phyloP scores from a whole-genome alignment of 2,888 invertebrate genomes.

The Dinocampus coccinellae region DNA sequence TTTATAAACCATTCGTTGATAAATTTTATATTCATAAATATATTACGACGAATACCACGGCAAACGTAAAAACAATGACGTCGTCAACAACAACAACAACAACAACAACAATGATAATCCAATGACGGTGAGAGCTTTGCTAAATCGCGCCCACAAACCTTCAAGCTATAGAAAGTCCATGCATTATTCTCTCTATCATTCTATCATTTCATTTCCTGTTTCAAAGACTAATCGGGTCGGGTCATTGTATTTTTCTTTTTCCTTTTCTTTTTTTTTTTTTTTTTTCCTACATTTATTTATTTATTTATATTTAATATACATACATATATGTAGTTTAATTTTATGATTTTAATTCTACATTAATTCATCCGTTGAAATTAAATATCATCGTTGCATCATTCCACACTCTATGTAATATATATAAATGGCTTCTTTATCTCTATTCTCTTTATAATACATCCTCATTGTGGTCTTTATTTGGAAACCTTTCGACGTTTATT shows the following conservation, averaged over 20 bases:
- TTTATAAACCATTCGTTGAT: neutral
- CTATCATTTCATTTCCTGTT: slow-evolving; percentile 17
- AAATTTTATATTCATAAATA: neutral
- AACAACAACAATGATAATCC: neutral
- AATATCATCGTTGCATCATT: neutral
- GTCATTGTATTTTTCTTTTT: neutral
- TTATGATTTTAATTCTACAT: neutral
- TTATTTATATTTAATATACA: neutral
- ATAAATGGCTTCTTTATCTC: neutral
- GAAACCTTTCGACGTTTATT: neutral
- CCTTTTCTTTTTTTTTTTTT: neutral
- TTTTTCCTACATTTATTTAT: neutral
- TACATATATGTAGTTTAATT: neutral
- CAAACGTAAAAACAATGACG: neutral
- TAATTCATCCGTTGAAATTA: neutral
- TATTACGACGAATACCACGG: neutral
- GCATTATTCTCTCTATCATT: slow-evolving; percentile 13
- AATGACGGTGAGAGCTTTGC: slow-evolving; percentile 22
- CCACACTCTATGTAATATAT: neutral
- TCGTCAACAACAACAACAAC: neutral
- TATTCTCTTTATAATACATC: neutral
- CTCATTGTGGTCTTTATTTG: neutral
- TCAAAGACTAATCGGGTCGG: slow-evolving; percentile 18
- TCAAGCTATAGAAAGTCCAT: slow-evolving; percentile 27
- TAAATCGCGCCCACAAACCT: slow-evolving; percentile 25